Base-by-base conservation (phyloP, 2,888 invertebrate species). In the Dynastes hyllus region DNA sequence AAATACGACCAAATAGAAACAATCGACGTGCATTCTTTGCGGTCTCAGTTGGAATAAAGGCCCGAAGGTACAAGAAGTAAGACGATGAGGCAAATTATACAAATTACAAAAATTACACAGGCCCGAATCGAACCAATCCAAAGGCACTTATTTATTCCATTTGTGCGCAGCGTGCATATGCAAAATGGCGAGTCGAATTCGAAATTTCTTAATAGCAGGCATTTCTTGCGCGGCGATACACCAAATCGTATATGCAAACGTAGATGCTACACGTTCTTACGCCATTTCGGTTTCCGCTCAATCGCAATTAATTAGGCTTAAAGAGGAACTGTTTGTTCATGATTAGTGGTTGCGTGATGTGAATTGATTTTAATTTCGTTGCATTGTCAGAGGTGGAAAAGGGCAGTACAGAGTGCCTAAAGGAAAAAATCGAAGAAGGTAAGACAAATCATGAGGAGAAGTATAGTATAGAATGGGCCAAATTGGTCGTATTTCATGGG, bases 131-230 rank as follows among this genome's bases (percentile, higher is more conserved):
- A 75, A 63, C 79, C 79, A 79, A 79, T 79, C 79, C 61, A 79
- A 37, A 70, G 69, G 6, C 63, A 53, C 79, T 79, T 70, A 79
- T 79, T 73, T 73, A 40, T 79, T 79, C 79, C 79, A 76, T 79
- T 69, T 76, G 69, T 61, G 61, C 45, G 27, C 61, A 16, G 45
- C 73, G 61, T 61, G 73, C 37, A 63, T 69, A 76, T 76, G 79
- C 79, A 79, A 79, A 79, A 79, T 79, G 79, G 79, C 79, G 79
- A 79, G 75, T 79, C 79, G 76, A 79, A 79, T 79, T 79, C 69
- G 79, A 76, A 76, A 79, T 76, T 79, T 79, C 70, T 79, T 79
- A 79, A 79, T 76, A 79, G 79, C 76, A 73, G 58, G 45, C 45
- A 73, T 73, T 73, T 58, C 73, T 37, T 50, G 40, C 45, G 66